These are phyloP conservation scores for Crotalus tigris DNA, from an alignment of 2,113 vertebrate genomes.

Conservation along the genomic window DNA sequence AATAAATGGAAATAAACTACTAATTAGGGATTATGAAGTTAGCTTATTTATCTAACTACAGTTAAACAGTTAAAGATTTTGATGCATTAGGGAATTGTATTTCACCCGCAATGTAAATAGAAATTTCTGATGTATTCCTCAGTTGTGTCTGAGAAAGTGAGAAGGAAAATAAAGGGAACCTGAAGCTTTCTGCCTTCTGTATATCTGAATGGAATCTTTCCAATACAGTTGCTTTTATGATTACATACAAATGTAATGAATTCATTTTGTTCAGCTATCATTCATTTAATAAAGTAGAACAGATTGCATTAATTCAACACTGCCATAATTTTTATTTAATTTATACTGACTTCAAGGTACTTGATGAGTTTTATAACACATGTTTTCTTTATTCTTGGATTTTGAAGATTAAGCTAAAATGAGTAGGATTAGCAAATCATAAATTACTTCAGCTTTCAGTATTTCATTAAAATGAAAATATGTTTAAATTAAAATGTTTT, in stretches of 20 bases:
- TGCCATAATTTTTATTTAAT: neutral
- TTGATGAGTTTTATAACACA: conserved; percentile 4
- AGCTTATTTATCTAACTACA: neutral
- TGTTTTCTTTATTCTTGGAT: neutral
- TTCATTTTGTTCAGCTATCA: neutral
- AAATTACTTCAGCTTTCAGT: neutral
- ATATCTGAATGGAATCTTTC: neutral
- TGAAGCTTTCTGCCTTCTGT: neutral
- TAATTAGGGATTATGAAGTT: neutral
- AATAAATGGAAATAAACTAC: neutral
- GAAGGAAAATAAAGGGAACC: neutral
- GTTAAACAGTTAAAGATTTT: neutral
- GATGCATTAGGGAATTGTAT: neutral
- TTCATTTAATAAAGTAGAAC: neutral
- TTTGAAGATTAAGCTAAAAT: conserved; percentile 17
- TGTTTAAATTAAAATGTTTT: conserved; percentile 20
- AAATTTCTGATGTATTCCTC: neutral
- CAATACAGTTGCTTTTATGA: neutral
- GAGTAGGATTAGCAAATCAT: neutral
- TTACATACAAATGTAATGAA: neutral
- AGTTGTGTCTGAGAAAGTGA: neutral
- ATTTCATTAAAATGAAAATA: conserved; percentile 3
- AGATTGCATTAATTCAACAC: neutral
- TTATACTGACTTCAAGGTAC: conserved; percentile 7
- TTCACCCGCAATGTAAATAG: neutral